Conservation (phyloP, 2,113 vertebrate species). For the Passerina amoena region DNA sequence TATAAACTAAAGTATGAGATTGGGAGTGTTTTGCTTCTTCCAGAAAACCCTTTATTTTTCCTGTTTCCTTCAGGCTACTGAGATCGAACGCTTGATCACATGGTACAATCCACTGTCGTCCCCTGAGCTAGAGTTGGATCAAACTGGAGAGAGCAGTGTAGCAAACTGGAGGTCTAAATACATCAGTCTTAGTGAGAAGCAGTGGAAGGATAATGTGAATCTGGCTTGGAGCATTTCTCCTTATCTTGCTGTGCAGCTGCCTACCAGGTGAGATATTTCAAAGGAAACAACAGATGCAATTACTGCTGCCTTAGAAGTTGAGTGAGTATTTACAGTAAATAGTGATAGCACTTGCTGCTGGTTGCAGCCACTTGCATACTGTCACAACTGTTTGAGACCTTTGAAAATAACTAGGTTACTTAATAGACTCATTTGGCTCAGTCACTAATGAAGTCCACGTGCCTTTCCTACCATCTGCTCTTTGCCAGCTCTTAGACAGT, state of each 20-base stretch:
- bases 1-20: background rate
- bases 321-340: background rate
- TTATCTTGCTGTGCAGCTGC: conserved; percentile 91
- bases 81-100: conserved; percentile 91
- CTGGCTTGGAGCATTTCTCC: conserved; percentile 96
- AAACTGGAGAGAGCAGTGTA: conserved; percentile 91
- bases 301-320: background rate
- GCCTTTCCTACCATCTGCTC: background rate
- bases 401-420: background rate
- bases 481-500: background rate
- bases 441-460: background rate
- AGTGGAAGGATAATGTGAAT: conserved; percentile 97
- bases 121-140: conserved; percentile 91
- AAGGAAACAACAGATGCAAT: background rate
- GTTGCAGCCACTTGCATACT: background rate
- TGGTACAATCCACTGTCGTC: conserved; percentile 96
- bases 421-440: background rate
- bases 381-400: background rate
- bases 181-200: conserved; percentile 92
- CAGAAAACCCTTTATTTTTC: background rate
- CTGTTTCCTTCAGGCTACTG: conserved; percentile 83
- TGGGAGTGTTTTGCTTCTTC: background rate
- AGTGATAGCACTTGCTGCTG: background rate
- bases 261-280: conserved; percentile 80
- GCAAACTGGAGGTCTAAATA: conserved; percentile 97